Evolutionary conservation across 2,797 vertebrate genomes (phyloP).

Genomic region (Dromococcyx pavoninus): DNA sequence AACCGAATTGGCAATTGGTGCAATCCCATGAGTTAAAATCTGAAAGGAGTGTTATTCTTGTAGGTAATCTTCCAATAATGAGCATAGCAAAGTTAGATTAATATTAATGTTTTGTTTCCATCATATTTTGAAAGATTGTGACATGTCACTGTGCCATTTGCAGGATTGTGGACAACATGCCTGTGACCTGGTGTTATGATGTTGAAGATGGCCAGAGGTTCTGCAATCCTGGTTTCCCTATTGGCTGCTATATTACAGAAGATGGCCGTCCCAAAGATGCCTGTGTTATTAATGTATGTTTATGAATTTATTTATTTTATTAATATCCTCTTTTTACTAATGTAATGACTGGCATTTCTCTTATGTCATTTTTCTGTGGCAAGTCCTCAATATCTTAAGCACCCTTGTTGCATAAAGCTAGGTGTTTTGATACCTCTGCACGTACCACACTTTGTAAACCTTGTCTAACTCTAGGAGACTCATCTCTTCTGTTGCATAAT

Average conservation of each 20-base stretch:
- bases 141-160: neutral
- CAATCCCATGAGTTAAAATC: neutral
- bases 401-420: neutral
- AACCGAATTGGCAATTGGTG: neutral
- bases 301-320: neutral
- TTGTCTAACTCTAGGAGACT: neutral
- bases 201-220: conserved; percentile 91
- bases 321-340: neutral
- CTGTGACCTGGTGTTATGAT: conserved; percentile 94
- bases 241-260: conserved; percentile 91
- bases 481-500: neutral
- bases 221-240: conserved; percentile 93
- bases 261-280: conserved; percentile 88
- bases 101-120: neutral
- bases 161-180: conserved; percentile 97
- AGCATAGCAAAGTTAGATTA: neutral
- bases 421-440: neutral
- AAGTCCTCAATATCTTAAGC: neutral
- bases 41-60: neutral
- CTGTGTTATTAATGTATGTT: conserved; percentile 90
- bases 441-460: neutral
- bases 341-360: neutral
- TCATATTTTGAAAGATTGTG: neutral
- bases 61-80: neutral
- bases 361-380: neutral